These are phyloP conservation scores for Automeris io DNA, from an alignment of 2,888 invertebrate genomes.

Conservation along the genomic window DNA sequence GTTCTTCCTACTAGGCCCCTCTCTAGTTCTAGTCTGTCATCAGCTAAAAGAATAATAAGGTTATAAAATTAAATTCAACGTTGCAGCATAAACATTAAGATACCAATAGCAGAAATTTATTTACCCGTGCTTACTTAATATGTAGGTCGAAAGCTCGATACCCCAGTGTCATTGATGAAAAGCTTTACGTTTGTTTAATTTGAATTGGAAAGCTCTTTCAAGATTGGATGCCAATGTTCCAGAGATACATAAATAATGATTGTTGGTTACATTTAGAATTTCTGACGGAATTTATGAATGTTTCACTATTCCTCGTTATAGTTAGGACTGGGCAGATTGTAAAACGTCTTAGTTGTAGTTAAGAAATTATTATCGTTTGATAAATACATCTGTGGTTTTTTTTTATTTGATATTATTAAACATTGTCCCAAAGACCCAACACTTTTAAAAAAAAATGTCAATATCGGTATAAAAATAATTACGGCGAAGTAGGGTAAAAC, in stretches of 20 bases:
- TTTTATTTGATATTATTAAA: no score
- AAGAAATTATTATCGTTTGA: no score
- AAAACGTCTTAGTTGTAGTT: no score
- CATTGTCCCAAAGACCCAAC: no score
- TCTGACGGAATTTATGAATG: background rate
- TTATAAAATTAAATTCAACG: background rate
- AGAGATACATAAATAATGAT: background rate
- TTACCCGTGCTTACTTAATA: background rate
- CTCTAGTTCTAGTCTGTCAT: no score
- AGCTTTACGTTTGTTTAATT: conserved; percentile 1
- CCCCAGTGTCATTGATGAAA: background rate
- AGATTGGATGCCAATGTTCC: background rate
- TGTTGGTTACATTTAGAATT: background rate
- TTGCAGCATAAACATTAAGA: conserved; percentile 2
- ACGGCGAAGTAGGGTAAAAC: no score
- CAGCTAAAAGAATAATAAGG: background rate
- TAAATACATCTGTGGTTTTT: no score
- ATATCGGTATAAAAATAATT: no score
- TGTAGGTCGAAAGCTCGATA: background rate
- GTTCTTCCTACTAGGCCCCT: no score
- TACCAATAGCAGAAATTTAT: conserved; percentile 5
- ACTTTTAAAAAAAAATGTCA: no score
- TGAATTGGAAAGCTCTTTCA: background rate
- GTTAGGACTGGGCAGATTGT: no score
- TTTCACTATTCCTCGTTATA: no score